Conservation (phyloP, 2,888 invertebrate species). For the Eupeodes luniger region DNA sequence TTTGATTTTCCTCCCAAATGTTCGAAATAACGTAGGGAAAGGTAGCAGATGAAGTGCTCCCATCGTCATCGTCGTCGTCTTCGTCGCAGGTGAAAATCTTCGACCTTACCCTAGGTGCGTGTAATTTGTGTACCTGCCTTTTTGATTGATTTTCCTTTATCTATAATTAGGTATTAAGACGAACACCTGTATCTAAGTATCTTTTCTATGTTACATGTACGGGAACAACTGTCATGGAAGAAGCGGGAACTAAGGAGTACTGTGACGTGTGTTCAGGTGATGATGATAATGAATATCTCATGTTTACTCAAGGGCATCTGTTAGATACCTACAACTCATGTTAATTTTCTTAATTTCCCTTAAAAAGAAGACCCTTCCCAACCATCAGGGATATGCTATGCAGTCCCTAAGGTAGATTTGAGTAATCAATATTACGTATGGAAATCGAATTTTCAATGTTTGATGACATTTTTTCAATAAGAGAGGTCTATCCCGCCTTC, state of each 20-base stretch:
- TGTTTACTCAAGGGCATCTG: conserved; percentile 41
- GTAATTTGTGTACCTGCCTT: conserved; percentile 29
- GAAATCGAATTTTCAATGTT: neutral
- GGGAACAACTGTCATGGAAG: neutral
- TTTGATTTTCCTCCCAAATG: neutral
- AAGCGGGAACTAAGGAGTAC: neutral
- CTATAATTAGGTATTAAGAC: conserved; percentile 2
- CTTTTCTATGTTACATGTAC: neutral
- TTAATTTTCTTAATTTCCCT: conserved; percentile 12
- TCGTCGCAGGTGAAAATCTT: conserved; percentile 3
- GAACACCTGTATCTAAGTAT: conserved; percentile 12
- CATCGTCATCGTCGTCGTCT: neutral
- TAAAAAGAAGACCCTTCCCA: neutral
- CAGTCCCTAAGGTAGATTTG: conserved; percentile 26
- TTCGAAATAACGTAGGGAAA: neutral
- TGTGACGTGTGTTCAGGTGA: neutral
- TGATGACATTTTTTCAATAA: neutral
- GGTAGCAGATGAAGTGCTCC: neutral
- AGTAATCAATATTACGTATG: conserved; percentile 14
- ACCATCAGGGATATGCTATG: neutral
- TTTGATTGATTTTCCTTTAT: conserved; percentile 26
- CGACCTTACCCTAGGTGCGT: neutral
- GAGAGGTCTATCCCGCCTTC: neutral
- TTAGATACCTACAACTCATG: neutral
- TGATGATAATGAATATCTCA: neutral